Evolutionary conservation across 2,888 invertebrate genomes (phyloP).

Genomic region (Dicranocentrus wangi): DNA sequence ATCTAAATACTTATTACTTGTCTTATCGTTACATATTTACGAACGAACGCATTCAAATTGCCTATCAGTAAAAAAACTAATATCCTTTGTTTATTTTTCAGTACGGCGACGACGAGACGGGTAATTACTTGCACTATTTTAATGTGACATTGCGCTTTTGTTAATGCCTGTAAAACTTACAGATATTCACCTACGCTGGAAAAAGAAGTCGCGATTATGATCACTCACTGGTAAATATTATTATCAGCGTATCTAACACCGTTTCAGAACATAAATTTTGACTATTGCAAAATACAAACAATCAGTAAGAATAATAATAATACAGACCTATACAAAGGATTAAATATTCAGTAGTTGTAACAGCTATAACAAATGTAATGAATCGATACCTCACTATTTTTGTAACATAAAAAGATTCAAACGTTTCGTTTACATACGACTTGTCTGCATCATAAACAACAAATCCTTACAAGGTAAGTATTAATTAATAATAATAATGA

Average conservation of each 20-base stretch:
- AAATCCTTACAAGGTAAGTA: constrained; percentile 39
- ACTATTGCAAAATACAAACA: constrained; percentile 56
- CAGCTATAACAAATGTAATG: constrained; percentile 33
- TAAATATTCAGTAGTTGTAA: constrained; percentile 47
- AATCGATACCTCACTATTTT: constrained; percentile 10
- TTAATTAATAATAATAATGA: constrained; percentile 51
- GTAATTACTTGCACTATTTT: constrained; percentile 64
- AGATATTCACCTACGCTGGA: constrained; percentile 52
- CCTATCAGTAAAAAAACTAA: constrained; percentile 66
- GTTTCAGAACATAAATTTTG: constrained; percentile 57
- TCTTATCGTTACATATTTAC: constrained; percentile 49
- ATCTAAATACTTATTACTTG: constrained; percentile 39
- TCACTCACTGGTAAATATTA: constrained; percentile 59
- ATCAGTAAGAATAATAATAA: constrained; percentile 25
- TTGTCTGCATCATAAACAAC: constrained; percentile 30
- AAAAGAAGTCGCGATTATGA: constrained; percentile 58
- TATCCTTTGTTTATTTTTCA: constrained; percentile 62
- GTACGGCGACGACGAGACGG: constrained; percentile 65
- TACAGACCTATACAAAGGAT: constrained; percentile 41
- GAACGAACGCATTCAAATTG: constrained; percentile 63
- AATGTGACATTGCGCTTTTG: constrained; percentile 65
- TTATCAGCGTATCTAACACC: constrained; percentile 60
- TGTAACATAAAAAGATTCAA: constrained; percentile 38
- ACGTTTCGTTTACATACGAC: constrained; percentile 16
- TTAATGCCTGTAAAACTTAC: constrained; percentile 64